phyloP scores from a whole-genome alignment of 2,113 vertebrate species.

The Calypte anna region DNA sequence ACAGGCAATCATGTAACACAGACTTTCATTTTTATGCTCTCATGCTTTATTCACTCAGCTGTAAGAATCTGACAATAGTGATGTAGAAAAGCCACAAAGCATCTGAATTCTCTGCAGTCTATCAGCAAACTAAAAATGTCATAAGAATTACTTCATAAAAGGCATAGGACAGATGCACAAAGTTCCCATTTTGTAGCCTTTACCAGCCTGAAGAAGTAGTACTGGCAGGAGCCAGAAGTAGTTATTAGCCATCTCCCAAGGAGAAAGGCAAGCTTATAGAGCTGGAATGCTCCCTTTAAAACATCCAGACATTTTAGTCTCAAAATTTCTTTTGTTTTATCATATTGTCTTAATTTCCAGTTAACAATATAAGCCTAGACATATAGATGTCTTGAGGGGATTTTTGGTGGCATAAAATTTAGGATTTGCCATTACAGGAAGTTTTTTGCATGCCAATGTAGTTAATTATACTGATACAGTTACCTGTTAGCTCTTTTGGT shows the following conservation, averaged over 20 bases:
- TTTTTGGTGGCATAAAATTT: neutral
- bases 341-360: neutral
- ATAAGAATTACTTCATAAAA: slow-evolving; percentile 29
- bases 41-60: neutral
- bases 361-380: neutral
- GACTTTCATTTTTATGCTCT: neutral
- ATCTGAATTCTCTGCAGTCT: slow-evolving; percentile 56
- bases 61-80: slow-evolving; percentile 51
- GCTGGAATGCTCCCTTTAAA: neutral
- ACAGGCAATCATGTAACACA: neutral
- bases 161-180: neutral
- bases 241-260: neutral
- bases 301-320: neutral
- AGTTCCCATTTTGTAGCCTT: neutral
- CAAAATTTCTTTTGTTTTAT: neutral
- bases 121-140: slow-evolving; percentile 47
- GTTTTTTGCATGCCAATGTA: neutral
- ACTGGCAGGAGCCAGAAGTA: neutral
- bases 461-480: neutral
- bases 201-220: neutral
- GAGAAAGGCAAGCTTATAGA: neutral
- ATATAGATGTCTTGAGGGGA: neutral
- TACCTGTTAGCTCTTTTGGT: neutral
- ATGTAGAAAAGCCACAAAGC: slow-evolving; percentile 38
- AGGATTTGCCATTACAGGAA: neutral